Percentiles rank a stretch among this genome's conserved stretches.
These are phyloP conservation scores for Alosa alosa DNA, from an alignment of 2,113 vertebrate species.

Conservation along the genomic window DNA sequence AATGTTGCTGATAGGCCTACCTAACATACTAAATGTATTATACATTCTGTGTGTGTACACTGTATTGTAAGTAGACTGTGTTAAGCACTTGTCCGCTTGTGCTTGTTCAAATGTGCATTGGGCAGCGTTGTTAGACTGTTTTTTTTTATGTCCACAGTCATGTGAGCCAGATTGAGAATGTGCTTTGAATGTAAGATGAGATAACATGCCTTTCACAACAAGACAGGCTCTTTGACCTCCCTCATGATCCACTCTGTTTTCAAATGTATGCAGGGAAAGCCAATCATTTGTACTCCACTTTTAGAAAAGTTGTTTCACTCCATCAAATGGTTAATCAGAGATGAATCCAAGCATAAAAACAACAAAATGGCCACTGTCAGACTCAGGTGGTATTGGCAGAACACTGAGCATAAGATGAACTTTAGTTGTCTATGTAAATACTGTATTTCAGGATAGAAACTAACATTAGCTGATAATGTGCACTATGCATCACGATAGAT, in stretches of 20 bases:
- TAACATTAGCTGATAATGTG: constrained; percentile 51
- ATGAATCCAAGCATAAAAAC: background rate
- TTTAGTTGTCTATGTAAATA: background rate
- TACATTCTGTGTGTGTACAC: constrained; percentile 46
- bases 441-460: constrained; percentile 53
- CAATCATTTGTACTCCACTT: constrained; percentile 17
- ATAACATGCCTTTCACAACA: constrained; percentile 23
- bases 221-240: constrained; percentile 14
- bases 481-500: constrained; percentile 62
- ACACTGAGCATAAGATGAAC: background rate
- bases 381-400: background rate
- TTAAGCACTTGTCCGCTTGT: background rate
- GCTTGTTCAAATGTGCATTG: background rate
- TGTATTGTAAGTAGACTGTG: constrained; percentile 11
- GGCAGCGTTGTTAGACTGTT: background rate
- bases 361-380: background rate
- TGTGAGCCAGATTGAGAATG: background rate
- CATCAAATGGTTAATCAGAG: background rate
- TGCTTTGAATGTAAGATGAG: constrained; percentile 26
- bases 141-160: background rate
- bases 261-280: constrained; percentile 63
- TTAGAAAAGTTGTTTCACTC: constrained; percentile 18
- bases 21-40: constrained; percentile 49
- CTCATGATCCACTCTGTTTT: constrained; percentile 44
- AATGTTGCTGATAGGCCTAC: constrained; percentile 45